Evolutionary conservation across 2,888 invertebrate genomes (phyloP), one percentile per base, ranked within the genome.

Genomic region (Geotrupes spiniger): DNA sequence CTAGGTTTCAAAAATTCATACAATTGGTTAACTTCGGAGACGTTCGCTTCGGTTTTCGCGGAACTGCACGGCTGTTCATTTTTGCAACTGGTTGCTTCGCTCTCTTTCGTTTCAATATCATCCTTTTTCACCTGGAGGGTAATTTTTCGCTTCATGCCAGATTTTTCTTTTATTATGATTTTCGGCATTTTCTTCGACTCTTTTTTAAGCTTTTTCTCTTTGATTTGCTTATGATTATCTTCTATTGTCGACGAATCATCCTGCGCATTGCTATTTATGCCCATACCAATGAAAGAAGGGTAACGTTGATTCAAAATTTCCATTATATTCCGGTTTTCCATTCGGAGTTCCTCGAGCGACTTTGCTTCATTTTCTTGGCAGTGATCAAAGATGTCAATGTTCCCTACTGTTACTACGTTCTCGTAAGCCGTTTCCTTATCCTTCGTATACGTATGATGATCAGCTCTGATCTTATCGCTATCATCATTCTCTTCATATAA

Each of bases 271-370:
- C 17, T n/a, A 10, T 49, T 42, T 21, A 45, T 28, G 21, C 41
- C 36, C 15, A 41, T 36, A 2, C 44, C 49, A n/a, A 49, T 45
- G 29, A 49, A 49, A 1, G 45, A 45, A 6, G 49, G 49, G 25
- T 49, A 49, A n/a, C 42, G 26, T n/a, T 45, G 45, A 26, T 43
- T 48, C 15, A 40, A 27, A 10, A 46, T 39, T 37, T 48, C 48
- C 3, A 27, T 12, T 11, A 36, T 27, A 10, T 41, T 29, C 12
- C 21, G 10, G 21, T 37, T 14, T 2, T 33, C 9, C 4, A 26
- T 14, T 33, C 9, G 14, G 11, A 14, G 6, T 2, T 12, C 12
- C 14, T 33, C n/a, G 14, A 15, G 14, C 8, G 15, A 33, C 3
- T 5, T 12, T 14, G 9, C 14, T 12, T 12, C 33, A 12, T 8